Base-by-base conservation (phyloP, 2,888 invertebrate genomes). In the Muscina levida region DNA sequence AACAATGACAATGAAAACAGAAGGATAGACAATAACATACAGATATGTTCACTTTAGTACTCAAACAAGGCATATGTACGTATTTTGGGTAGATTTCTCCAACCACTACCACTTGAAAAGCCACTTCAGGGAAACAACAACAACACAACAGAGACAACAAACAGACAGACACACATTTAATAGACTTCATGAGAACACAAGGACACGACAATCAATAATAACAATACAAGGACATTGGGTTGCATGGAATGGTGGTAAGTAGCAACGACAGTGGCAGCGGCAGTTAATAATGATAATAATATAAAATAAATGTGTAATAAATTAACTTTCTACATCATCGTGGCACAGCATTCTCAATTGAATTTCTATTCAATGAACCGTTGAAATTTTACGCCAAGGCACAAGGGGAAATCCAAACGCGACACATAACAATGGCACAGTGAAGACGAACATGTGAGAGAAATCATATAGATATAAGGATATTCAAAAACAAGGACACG, bases 281-380 rank as follows among this genome's bases (percentile, higher is more conserved):
- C 62, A 62, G 42, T 62, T 62, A 62, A 62, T 62, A 62, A 57
- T 26, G 26, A 62, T 68, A 59, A 68, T 80, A 80, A 74, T 77
- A 81, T 72, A 67, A 77, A 81, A 81, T 81, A 77, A 81, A 81
- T 81, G 77, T 81, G 81, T 81, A 81, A 81, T 81, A 81, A 81
- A 81, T 81, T 81, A 81, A 81, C 81, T 81, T 81, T 42, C 42
- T 39, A 81, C 77, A 75, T 81, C 81, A 77, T 81, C 77, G 17
- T 62, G 62, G 42, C 19, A 72, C 56, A 77, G 73, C 74, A 74
- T 31, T 8, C n/a, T n/a, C n/a, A n/a, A n/a, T n/a, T n/a, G 87
- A 88, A 89, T 90, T 89, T 88, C 87, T 85, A 87, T 86, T 85
- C 89, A 90, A 87, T 87, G 87, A 88, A 87, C 89, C 90, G 87